phyloP scores from a whole-genome alignment of 2,113 vertebrate species.

The Epinephelus cyanopodus region DNA sequence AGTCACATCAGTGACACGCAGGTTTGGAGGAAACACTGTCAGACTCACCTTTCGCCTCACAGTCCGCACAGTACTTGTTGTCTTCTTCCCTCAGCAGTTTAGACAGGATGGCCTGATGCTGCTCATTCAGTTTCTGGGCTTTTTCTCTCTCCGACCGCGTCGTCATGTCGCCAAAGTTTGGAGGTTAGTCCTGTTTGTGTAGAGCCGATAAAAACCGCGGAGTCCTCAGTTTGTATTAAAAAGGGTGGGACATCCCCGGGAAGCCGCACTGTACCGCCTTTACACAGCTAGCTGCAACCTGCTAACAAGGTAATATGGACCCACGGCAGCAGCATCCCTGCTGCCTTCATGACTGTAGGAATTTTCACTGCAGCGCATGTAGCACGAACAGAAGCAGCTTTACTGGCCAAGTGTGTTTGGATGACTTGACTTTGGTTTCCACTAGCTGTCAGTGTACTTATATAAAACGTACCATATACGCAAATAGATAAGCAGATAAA shows the following conservation, averaged over 20 bases:
- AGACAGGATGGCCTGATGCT: constrained; percentile 94
- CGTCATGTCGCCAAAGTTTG: constrained; percentile 84
- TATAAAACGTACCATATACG: not conserved
- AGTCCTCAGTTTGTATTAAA: constrained; percentile 27
- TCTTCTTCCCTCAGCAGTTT: constrained; percentile 93
- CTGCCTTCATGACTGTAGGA: constrained; percentile 68
- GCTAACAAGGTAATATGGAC: constrained; percentile 64
- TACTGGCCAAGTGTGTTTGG: not conserved
- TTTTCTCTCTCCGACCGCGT: constrained; percentile 96
- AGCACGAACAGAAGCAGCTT: not conserved
- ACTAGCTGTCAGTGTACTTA: not conserved
- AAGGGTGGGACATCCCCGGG: constrained; percentile 42
- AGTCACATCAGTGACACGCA: not conserved
- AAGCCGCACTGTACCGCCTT: constrained; percentile 6
- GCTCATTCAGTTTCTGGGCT: constrained; percentile 96
- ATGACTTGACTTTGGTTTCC: not conserved
- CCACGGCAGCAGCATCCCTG: constrained; percentile 58
- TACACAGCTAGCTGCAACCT: constrained; percentile 54
- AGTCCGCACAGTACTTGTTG: constrained; percentile 98
- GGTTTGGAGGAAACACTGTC: not conserved
- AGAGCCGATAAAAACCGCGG: constrained; percentile 4
- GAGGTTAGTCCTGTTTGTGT: not conserved
- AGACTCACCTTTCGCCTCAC: constrained; percentile 92
- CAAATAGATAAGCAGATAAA: too few relatives aligned
- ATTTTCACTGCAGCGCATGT: not conserved